These are phyloP conservation scores for Dermolepida albohirtum DNA, from an alignment of 2,888 invertebrate genomes.

Conservation along the genomic window DNA sequence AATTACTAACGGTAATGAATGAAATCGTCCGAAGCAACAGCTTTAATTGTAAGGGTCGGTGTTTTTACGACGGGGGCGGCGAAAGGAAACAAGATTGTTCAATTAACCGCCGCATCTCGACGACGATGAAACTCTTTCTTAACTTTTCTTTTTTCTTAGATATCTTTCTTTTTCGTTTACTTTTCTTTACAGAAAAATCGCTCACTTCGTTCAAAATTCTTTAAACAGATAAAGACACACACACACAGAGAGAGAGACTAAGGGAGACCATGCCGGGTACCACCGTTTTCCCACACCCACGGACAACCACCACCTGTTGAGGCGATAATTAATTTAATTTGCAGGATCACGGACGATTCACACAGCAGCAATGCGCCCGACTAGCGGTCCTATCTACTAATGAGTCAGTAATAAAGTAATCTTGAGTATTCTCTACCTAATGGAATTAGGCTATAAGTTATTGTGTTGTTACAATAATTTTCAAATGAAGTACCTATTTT, in stretches of 20 bases:
- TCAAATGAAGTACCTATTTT: constrained; percentile 1
- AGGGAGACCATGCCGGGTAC: constrained; percentile 23
- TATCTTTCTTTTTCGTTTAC: constrained; percentile 33
- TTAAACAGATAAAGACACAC: constrained; percentile 24
- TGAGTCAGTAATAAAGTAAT: constrained; percentile 61
- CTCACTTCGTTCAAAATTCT: constrained; percentile 37
- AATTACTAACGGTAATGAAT: constrained; percentile 55
- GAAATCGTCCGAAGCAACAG: constrained; percentile 53
- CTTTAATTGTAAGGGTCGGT: constrained; percentile 53
- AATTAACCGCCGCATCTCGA: constrained; percentile 57
- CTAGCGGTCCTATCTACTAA: constrained; percentile 56
- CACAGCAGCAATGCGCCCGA: constrained; percentile 48
- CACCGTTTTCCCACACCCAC: constrained; percentile 38
- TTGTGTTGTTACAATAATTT: constrained; percentile 29
- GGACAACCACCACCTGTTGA: constrained; percentile 60
- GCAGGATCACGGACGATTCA: constrained; percentile 55
- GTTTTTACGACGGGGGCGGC: constrained; percentile 48
- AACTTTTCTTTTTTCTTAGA: constrained; percentile 52
- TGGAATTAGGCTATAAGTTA: constrained; percentile 21
- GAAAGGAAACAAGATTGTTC: constrained; percentile 57
- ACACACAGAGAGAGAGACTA: constrained; percentile 13
- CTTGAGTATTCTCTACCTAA: constrained; percentile 45
- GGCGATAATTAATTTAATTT: constrained; percentile 63
- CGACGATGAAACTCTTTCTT: constrained; percentile 57
- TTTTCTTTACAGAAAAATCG: constrained; percentile 39